Base-by-base conservation (phyloP, 1,140 invertebrate genomes). In the Drosophila oshimai region DNA sequence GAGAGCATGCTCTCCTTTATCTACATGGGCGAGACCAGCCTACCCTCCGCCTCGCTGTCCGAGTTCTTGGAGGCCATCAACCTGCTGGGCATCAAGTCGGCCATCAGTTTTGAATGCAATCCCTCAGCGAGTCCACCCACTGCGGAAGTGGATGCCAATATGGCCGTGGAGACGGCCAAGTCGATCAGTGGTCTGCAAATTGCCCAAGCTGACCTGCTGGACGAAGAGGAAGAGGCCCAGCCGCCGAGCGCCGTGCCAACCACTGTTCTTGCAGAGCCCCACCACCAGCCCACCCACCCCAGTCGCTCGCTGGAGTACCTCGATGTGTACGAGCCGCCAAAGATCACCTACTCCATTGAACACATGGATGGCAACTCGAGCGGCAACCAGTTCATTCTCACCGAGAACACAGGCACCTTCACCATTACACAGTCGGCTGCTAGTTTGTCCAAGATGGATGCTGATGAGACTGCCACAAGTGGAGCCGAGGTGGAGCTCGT, bases 31-130 rank as follows among this genome's bases (percentile, higher is more conserved):
- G 89, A 90, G 37, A 86, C 87, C 0, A 77, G 65, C 4, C 28
- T 90, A 10, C 70, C 76, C 1, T 90, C 89, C 12, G 44, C 80
- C 2, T 54, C 77, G 45, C 62, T 90, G 0, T 77, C 84, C 2
- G 89, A 90, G 26, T 90, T 90, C 12, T 49, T 90, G 9, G 89
- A 90, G 28, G 84, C 89, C 26, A 90, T 90, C 10, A 90, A 90
- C 34, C 55, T 89, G 0, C 33, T 90, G 41, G 89, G 89, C 15
- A 90, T 90, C 5, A 90, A 90, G 13, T 89, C 80, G 4, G 87
- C 89, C 9, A 90, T 90, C 10, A 90, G 89, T 31, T 90, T 90
- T 17, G 89, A 90, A 58, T 90, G 89, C 24, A 86, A 81, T 24
- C 74, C 86, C 9, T 55, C 67, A 6, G 44, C 55, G 1, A 81